Evolutionary conservation across 1,140 invertebrate species (phyloP).

Genomic region (Orius insidiosus): DNA sequence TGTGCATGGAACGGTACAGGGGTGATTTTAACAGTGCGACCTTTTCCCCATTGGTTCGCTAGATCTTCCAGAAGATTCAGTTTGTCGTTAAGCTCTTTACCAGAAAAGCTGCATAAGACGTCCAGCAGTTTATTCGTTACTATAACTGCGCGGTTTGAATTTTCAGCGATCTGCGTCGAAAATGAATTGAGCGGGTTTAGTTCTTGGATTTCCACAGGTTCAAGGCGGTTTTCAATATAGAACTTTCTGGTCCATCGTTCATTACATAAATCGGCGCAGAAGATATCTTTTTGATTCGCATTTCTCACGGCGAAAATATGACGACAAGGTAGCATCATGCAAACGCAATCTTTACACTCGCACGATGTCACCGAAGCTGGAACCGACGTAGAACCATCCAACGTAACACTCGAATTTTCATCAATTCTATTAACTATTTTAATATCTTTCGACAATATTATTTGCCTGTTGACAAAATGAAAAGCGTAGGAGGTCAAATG

Average conservation of each 20-base stretch:
- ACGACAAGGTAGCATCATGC: constrained; percentile 2
- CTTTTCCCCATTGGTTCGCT: too few relatives aligned
- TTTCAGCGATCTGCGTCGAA: too few relatives aligned
- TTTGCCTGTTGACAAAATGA: constrained; percentile 1
- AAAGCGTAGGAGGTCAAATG: constrained; percentile 5
- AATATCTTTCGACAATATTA: not conserved
- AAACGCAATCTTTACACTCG: constrained; percentile 1
- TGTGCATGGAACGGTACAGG: too few relatives aligned
- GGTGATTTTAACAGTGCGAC: too few relatives aligned
- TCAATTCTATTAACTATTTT: not conserved
- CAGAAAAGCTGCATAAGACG: not conserved
- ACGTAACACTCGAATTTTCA: not conserved
- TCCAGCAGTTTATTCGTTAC: constrained; percentile 1
- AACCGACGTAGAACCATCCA: not conserved
- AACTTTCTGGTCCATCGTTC: constrained; percentile 2
- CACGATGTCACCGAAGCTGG: not conserved
- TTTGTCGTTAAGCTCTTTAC: too few relatives aligned
- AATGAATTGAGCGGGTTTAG: too few relatives aligned
- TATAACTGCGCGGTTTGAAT: not conserved
- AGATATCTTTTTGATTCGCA: not conserved
- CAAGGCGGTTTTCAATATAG: constrained; percentile 5
- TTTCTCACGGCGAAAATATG: constrained; percentile 1
- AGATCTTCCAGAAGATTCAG: too few relatives aligned
- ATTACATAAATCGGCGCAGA: not conserved
- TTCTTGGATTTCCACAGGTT: not conserved